Percentiles rank a stretch among this genome's conserved stretches.
These are phyloP conservation scores for Leucoraja erinaceus DNA, from an alignment of 2,113 vertebrate genomes.

Conservation along the genomic window DNA sequence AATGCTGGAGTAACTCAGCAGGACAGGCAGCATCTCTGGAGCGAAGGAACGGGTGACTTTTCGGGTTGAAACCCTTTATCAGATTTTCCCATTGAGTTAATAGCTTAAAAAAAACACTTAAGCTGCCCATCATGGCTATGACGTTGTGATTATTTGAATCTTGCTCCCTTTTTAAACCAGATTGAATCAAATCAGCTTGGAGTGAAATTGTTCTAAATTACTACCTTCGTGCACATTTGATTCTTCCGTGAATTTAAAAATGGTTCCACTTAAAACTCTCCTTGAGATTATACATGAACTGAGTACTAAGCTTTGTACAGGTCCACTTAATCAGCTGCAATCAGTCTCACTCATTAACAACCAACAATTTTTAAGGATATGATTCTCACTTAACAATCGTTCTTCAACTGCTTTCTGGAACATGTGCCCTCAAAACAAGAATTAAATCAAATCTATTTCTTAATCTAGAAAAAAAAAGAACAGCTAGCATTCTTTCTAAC, in stretches of 20 bases:
- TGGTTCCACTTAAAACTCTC: neutral
- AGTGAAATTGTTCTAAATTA: neutral
- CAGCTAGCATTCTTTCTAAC: neutral
- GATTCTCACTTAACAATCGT: neutral
- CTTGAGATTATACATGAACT: neutral
- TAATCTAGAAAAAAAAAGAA: neutral
- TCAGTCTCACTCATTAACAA: neutral
- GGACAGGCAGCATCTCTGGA: too few species aligned
- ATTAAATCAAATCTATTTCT: constrained; percentile 8
- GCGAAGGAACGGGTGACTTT: too few species aligned
- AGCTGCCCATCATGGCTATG: neutral
- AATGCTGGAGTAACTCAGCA: too few species aligned
- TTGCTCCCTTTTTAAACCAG: neutral
- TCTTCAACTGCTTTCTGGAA: neutral
- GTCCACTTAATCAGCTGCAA: neutral
- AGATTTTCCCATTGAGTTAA: too few species aligned
- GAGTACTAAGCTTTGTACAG: neutral
- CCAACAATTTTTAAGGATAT: neutral
- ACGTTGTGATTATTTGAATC: neutral
- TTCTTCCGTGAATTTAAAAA: neutral
- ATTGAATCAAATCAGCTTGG: neutral
- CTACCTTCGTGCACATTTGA: neutral
- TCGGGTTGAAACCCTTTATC: too few species aligned
- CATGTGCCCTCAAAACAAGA: neutral
- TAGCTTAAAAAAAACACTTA: neutral